phyloP scores from a whole-genome alignment of 2,113 vertebrate genomes.

The Gallinago undulata region DNA sequence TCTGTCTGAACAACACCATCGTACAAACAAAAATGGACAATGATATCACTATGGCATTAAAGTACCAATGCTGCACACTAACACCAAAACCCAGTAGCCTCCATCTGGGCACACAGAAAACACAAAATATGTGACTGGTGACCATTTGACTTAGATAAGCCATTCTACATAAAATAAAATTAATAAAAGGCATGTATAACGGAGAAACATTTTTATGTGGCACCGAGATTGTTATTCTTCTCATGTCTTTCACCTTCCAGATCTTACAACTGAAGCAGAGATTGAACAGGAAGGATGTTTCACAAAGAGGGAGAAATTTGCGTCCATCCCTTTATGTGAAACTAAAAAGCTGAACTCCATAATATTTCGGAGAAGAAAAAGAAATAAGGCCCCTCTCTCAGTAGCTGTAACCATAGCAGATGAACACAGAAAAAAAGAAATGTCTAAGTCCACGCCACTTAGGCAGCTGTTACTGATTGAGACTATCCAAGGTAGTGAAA shows the following conservation, averaged over 20 bases:
- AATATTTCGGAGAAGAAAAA: background rate
- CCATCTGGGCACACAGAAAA: background rate
- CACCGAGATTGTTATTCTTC: background rate
- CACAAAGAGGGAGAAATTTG: background rate
- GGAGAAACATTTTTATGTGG: background rate
- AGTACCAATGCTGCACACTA: background rate
- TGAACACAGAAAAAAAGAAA: background rate
- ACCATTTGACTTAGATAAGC: background rate
- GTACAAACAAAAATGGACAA: background rate
- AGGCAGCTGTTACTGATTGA: background rate
- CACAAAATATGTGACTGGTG: background rate
- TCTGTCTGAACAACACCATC: fast-evolving
- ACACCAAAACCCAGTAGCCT: background rate
- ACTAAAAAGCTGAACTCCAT: background rate
- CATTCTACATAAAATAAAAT: background rate
- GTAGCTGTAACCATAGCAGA: background rate
- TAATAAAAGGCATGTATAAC: background rate
- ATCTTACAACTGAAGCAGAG: background rate
- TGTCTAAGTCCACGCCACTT: background rate
- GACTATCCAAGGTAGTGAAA: background rate
- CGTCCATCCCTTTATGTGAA: background rate
- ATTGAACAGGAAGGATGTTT: background rate
- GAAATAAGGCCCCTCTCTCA: background rate
- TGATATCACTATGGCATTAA: background rate
- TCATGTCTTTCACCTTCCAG: background rate